Conservation (phyloP, 2,888 invertebrate genomes). For the Ganaspis brasiliensis region DNA sequence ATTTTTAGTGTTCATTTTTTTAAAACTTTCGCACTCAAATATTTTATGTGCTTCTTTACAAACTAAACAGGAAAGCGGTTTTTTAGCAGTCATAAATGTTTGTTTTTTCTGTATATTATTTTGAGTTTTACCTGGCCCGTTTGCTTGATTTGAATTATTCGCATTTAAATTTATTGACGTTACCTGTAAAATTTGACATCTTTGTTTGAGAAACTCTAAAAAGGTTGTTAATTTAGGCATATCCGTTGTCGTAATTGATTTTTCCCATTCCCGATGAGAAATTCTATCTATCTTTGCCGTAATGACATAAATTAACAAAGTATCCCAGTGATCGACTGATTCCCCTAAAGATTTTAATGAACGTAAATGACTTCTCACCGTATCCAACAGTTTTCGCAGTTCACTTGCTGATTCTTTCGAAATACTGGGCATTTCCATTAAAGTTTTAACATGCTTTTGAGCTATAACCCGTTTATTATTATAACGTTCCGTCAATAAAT, state of each 20-base stretch:
- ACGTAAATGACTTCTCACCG: constrained; percentile 35
- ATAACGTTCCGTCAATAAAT: constrained; percentile 36
- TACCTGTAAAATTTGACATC: constrained; percentile 42
- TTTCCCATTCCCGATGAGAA: constrained; percentile 47
- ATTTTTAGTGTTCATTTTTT: background rate
- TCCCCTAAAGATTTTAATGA: constrained; percentile 45
- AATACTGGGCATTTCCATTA: constrained; percentile 34
- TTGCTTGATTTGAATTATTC: background rate
- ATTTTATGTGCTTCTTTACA: background rate
- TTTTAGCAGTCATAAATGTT: background rate
- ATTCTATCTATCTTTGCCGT: constrained; percentile 37
- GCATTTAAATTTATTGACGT: constrained; percentile 5
- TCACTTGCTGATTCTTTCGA: constrained; percentile 33
- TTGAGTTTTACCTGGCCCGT: too few species aligned
- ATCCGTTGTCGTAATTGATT: constrained; percentile 32
- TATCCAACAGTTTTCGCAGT: constrained; percentile 11
- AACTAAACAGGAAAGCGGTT: background rate
- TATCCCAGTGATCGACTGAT: constrained; percentile 45
- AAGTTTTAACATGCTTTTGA: constrained; percentile 37
- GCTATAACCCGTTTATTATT: constrained; percentile 13
- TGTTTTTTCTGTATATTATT: too few species aligned
- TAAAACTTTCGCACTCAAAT: background rate
- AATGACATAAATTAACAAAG: constrained; percentile 41
- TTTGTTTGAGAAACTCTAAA: constrained; percentile 36
- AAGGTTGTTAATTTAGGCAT: constrained; percentile 45